Evolutionary conservation across 2,113 vertebrate genomes (phyloP), one percentile per base, ranked within the genome.

Genomic region (Ageneiosus marmoratus): DNA sequence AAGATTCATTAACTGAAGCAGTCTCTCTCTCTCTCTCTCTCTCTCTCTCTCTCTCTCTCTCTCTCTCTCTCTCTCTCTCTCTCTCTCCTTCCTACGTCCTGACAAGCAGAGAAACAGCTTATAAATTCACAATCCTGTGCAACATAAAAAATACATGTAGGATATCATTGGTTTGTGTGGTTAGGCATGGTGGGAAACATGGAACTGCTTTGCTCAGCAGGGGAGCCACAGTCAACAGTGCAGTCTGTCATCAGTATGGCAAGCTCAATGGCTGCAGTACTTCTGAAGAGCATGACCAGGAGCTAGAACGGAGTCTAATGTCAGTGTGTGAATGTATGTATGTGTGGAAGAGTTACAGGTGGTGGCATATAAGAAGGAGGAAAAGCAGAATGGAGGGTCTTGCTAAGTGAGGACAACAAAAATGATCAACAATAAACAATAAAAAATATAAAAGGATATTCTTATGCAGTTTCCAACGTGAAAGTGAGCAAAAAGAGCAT

Each of bases 401-500:
- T 62, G 34, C 46, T 37, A 50, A 27, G 50, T 24, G 24, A 75
- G 24, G n/a, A 62, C 56, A 51, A 50, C 29, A 20, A 20, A 53
- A 34, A 75, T 75, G 27, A 75, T 75, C 37, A 60, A 29, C 20
- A 58, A 34, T 44, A 53, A 75, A 20, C 53, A 46, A 44, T 24
- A 29, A 74, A 78, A 16, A 27, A 77, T 13, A 81, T 75, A 84
- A 80, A 63, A 63, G 56, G n/a, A 73, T 37, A 58, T 53, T 79
- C 53, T 65, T 81, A 53, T 34, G 24, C 9, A 34, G 48, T 48
- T 55, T 56, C 32, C 32, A 83, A 78, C 83, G 72, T 69, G 65
- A 78, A 83, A 67, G 77, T 77, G 48, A 75, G 58, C 55, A 65
- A 75, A 76, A 81, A 15, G 34, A 84, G 78, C 60, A 77, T 69